phyloP scores from a whole-genome alignment of 2,113 vertebrate species.

The Mesembrinibis cayennensis region DNA sequence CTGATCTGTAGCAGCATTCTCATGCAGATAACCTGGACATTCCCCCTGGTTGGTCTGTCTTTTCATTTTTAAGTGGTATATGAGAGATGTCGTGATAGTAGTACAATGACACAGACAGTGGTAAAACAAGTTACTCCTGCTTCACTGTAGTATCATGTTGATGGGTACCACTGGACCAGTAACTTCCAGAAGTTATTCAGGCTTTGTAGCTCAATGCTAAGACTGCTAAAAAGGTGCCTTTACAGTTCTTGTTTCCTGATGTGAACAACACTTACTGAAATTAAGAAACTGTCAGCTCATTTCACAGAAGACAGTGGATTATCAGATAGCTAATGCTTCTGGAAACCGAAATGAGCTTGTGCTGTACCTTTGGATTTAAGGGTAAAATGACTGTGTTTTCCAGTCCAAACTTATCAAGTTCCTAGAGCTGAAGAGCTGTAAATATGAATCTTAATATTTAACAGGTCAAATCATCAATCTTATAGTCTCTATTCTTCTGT shows the following conservation, averaged over 20 bases:
- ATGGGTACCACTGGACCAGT: neutral
- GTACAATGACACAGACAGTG: neutral
- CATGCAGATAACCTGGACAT: neutral
- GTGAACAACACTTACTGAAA: neutral
- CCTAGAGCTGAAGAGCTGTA: slow-evolving; percentile 39
- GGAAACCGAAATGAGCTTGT: neutral
- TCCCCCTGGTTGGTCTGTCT: neutral
- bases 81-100: neutral
- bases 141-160: neutral
- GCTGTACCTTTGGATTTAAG: neutral
- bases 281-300: neutral
- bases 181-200: neutral
- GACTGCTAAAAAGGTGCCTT: neutral
- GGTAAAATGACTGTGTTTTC: neutral
- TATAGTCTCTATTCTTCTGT: slow-evolving; percentile 13
- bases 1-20: neutral
- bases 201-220: neutral
- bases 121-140: neutral
- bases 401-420: neutral
- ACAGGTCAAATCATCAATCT: slow-evolving; percentile 63
- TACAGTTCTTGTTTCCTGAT: neutral
- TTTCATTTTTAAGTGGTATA: neutral
- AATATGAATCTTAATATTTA: slow-evolving; percentile 78
- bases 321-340: neutral
- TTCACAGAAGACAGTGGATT: neutral